A percentile compares a stretch with the other conserved stretches of the same genome.
These are phyloP conservation scores for Drosophila bocqueti DNA, from an alignment of 1,140 invertebrate species.

Conservation along the genomic window DNA sequence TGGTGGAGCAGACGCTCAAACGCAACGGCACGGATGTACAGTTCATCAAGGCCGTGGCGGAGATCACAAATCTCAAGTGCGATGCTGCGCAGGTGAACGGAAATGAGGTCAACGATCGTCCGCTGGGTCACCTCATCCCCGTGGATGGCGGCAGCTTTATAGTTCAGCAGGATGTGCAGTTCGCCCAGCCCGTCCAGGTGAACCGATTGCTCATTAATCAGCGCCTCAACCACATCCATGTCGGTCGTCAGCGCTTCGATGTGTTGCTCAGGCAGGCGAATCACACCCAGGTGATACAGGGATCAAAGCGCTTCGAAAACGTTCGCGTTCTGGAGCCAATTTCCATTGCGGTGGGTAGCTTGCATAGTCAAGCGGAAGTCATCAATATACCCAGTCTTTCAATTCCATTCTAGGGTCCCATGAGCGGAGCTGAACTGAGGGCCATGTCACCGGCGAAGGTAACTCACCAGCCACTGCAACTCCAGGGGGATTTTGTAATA, in stretches of 20 bases:
- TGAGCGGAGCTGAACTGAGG: slow-evolving; percentile 77
- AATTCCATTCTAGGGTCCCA: slow-evolving; percentile 54
- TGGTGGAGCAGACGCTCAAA: slow-evolving; percentile 66
- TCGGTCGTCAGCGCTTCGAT: slow-evolving; percentile 82
- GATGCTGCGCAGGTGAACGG: slow-evolving; percentile 57
- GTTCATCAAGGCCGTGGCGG: slow-evolving; percentile 57
- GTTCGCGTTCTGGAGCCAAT: slow-evolving; percentile 84
- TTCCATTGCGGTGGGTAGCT: slow-evolving; percentile 65
- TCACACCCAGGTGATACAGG: slow-evolving; percentile 83
- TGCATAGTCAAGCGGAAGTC: too few species aligned
- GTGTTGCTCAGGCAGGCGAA: slow-evolving; percentile 78
- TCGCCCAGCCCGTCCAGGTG: slow-evolving; percentile 73
- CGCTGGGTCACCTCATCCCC: slow-evolving; percentile 58
- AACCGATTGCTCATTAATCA: slow-evolving; percentile 80
- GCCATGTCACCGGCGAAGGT: slow-evolving; percentile 84
- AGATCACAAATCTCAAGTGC: slow-evolving; percentile 51
- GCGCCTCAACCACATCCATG: slow-evolving; percentile 84
- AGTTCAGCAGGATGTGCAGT: slow-evolving; percentile 85
- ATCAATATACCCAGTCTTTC: too few species aligned
- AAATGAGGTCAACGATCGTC: slow-evolving; percentile 62
- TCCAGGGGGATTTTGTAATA: slow-evolving; percentile 84
- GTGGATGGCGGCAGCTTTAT: slow-evolving; percentile 71
- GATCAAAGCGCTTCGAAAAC: slow-evolving; percentile 83
- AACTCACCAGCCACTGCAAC: slow-evolving; percentile 67
- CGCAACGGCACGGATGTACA: slow-evolving; percentile 58